Percentiles rank a stretch among this genome's conserved stretches.
These are phyloP conservation scores for Sorex maritimensis DNA, from an alignment of 2,797 vertebrate genomes.

Conservation along the genomic window DNA sequence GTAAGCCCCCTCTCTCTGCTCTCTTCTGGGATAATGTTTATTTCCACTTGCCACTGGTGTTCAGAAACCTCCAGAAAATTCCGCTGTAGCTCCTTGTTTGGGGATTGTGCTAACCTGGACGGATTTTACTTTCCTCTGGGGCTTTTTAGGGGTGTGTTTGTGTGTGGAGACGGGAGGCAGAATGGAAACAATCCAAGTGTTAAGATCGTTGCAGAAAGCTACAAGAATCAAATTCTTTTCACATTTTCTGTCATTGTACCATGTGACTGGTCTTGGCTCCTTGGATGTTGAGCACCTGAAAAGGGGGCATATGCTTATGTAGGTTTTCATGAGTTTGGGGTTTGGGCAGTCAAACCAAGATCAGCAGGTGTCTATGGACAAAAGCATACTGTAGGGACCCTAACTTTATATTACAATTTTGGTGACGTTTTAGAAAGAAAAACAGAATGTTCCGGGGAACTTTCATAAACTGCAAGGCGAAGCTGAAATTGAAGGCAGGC, in stretches of 20 bases:
- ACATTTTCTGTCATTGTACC: constrained; percentile 81
- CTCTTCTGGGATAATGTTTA: constrained; percentile 86
- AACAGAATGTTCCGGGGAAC: background rate
- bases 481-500: background rate
- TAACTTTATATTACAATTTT: background rate
- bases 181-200: constrained; percentile 85
- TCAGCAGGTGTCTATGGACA: background rate
- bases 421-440: background rate
- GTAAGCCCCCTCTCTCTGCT: constrained; percentile 87
- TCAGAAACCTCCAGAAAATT: constrained; percentile 88
- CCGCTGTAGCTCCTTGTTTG: constrained; percentile 78
- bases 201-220: constrained; percentile 82
- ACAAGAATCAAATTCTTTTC: constrained; percentile 74
- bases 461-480: background rate
- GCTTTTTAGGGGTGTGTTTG: constrained; percentile 28
- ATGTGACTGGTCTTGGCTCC: constrained; percentile 78
- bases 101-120: constrained; percentile 78
- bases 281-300: constrained; percentile 70
- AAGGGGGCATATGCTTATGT: constrained; percentile 70
- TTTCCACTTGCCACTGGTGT: constrained; percentile 86
- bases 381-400: background rate
- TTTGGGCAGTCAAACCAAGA: constrained; percentile 81
- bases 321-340: constrained; percentile 72
- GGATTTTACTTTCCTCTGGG: constrained; percentile 58
- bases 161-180: too few species aligned